phyloP scores from a whole-genome alignment of 2,888 invertebrate genomes.

The Acleris literana region DNA sequence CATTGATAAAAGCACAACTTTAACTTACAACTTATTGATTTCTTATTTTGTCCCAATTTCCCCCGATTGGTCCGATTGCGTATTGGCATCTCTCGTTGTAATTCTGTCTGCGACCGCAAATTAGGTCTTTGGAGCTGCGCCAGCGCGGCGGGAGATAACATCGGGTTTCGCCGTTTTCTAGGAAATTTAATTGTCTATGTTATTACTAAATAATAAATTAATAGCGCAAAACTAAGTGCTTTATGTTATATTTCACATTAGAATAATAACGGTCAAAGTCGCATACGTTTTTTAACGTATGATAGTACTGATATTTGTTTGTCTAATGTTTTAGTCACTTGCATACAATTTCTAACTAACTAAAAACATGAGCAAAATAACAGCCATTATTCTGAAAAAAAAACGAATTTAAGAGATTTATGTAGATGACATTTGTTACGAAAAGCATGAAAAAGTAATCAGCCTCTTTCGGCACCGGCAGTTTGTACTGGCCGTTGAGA shows the following conservation, averaged over 20 bases:
- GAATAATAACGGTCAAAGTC: no score
- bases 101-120: slow-evolving; percentile 40
- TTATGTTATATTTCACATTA: background rate
- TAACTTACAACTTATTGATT: slow-evolving; percentile 14
- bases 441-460: no score
- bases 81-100: slow-evolving; percentile 28
- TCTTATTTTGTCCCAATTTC: slow-evolving; percentile 1
- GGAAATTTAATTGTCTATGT: slow-evolving; percentile 18
- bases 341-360: no score
- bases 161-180: slow-evolving; percentile 20
- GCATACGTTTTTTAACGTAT: no score
- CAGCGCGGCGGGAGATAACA: slow-evolving; percentile 42
- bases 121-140: slow-evolving; percentile 45
- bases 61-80: slow-evolving; percentile 24
- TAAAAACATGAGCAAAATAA: no score
- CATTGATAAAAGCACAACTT: background rate
- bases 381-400: no score
- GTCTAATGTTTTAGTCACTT: no score
- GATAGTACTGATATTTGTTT: no score
- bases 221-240: background rate
- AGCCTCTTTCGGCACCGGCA: no score
- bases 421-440: no score
- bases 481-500: no score
- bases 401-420: no score
- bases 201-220: background rate